phyloP scores from a whole-genome alignment of 2,888 invertebrate genomes.

The Reticulitermes lucifugus region DNA sequence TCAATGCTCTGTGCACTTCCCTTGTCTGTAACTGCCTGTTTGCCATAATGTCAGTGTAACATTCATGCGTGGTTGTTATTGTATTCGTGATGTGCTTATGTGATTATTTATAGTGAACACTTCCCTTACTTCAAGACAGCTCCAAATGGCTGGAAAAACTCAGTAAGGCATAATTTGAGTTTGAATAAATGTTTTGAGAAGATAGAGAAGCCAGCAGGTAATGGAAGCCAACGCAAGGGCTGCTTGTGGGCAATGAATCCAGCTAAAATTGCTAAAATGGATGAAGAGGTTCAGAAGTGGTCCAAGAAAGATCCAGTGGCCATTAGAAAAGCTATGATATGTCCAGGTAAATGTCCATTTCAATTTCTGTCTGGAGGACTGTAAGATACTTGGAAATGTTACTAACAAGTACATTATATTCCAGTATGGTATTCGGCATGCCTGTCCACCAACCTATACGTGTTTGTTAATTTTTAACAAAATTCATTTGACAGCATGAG shows the following conservation, averaged over 20 bases:
- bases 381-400: not conserved
- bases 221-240: conserved; percentile 83
- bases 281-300: conserved; percentile 98
- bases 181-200: conserved; percentile 99
- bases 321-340: conserved; percentile 93
- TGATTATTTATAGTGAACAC: conserved; percentile 77
- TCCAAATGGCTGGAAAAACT: conserved; percentile 99
- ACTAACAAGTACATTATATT: not conserved
- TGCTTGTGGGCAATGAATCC: conserved; percentile 99
- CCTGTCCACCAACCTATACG: no score
- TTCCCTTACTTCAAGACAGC: conserved; percentile 99
- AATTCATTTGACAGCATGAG: no score
- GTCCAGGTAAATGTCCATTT: conserved; percentile 74
- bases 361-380: not conserved
- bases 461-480: no score
- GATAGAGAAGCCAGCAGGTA: conserved; percentile 93
- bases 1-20: no score
- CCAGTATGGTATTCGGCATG: no score
- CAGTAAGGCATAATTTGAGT: conserved; percentile 96
- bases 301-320: conserved; percentile 94
- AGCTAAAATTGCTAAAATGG: conserved; percentile 94
- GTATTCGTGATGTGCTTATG: no score
- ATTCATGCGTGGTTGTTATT: no score
- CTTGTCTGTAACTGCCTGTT: no score
- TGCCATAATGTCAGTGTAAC: no score